Conservation (phyloP, 2,888 invertebrate species). For the Dorcus hopei region DNA sequence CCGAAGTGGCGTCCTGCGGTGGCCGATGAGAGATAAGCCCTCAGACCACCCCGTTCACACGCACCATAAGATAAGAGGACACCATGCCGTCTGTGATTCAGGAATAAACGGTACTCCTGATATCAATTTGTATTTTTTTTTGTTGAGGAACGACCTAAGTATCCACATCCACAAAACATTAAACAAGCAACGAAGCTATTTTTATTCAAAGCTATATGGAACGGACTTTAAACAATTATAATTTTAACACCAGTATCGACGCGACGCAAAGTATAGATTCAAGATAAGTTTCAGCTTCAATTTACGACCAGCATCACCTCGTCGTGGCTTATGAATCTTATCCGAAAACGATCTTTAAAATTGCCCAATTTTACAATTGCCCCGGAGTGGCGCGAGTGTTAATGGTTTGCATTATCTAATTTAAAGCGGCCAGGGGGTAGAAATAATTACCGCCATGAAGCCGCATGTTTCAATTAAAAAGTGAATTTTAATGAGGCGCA, state of each 20-base stretch:
- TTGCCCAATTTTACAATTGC: conserved; percentile 1
- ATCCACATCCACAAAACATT: no score
- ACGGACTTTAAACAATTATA: not conserved
- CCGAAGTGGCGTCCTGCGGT: not conserved
- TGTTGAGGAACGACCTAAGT: no score
- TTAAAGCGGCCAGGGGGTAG: not conserved
- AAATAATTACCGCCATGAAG: conserved; percentile 7
- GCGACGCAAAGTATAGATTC: not conserved
- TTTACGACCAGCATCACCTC: not conserved
- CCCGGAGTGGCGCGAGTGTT: not conserved
- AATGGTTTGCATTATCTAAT: conserved; percentile 1
- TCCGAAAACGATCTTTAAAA: not conserved
- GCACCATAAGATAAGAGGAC: not conserved
- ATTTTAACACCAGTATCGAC: not conserved
- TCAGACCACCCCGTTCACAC: conserved; percentile 2
- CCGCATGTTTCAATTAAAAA: conserved; percentile 2
- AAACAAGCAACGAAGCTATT: no score
- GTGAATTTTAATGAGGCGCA: not conserved
- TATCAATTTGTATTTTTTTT: no score
- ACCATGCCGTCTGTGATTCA: not conserved
- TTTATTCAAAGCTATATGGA: no score
- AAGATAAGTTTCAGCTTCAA: not conserved
- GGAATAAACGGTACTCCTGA: not conserved
- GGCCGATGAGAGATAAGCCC: not conserved
- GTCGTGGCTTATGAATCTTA: not conserved